Conservation (phyloP, 2,888 invertebrate genomes). For the Caenorhabditis plicata region DNA sequence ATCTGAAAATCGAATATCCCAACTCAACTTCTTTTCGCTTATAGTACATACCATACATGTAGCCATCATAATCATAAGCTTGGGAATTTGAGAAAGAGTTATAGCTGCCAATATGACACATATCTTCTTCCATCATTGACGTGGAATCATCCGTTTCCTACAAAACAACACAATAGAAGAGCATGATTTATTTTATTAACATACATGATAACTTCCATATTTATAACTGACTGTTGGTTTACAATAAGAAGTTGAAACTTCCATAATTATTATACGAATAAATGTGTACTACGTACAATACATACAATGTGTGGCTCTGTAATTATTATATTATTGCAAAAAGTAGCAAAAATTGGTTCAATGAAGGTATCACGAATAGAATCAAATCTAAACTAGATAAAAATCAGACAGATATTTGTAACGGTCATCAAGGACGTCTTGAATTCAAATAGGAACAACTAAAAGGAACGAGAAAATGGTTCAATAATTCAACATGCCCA, state of each 20-base stretch:
- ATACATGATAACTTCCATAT: conserved; percentile 28
- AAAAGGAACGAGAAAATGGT: too few species aligned
- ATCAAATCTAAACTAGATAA: too few species aligned
- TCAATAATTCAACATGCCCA: too few species aligned
- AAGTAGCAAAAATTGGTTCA: too few species aligned
- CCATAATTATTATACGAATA: conserved; percentile 16
- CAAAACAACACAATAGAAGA: too few species aligned
- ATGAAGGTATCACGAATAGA: too few species aligned
- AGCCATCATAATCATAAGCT: conserved; percentile 3
- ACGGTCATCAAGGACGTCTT: too few species aligned
- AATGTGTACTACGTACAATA: conserved; percentile 24
- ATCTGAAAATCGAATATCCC: conserved; percentile 11
- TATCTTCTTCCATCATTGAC: conserved; percentile 28
- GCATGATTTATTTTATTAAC: not conserved
- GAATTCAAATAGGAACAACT: too few species aligned
- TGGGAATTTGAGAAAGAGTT: too few species aligned
- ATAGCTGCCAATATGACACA: conserved; percentile 25
- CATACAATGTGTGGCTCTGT: conserved; percentile 29
- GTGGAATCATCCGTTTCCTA: conserved; percentile 17
- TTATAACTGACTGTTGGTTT: conserved; percentile 27
- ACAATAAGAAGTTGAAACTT: conserved; percentile 35
- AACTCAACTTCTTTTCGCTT: not conserved
- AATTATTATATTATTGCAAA: too few species aligned
- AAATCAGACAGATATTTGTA: too few species aligned
- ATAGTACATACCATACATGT: not conserved